Percentiles rank a stretch among this genome's conserved stretches.
These are phyloP conservation scores for Cephus rjabovi DNA, from an alignment of 2,888 invertebrate species.

Conservation along the genomic window DNA sequence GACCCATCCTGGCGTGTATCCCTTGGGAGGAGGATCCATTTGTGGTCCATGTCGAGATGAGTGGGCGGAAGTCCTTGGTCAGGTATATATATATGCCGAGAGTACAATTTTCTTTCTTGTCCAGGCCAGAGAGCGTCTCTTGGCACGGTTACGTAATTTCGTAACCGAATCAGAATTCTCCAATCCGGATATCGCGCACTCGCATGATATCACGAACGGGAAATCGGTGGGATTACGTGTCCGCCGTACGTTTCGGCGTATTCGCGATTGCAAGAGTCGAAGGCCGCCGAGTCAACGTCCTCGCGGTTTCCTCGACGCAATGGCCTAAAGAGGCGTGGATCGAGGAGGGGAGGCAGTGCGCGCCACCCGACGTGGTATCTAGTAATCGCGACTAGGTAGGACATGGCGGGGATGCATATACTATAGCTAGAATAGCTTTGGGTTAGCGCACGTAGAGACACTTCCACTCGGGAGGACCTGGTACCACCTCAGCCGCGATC, in stretches of 20 bases:
- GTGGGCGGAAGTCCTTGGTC: background rate
- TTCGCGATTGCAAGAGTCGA: conserved; percentile 38
- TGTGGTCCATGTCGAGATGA: background rate
- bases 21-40: background rate
- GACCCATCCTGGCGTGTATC: background rate
- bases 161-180: background rate
- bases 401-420: background rate
- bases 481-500: background rate
- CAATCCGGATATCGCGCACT: background rate
- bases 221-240: background rate
- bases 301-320: conserved; percentile 45
- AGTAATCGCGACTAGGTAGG: background rate
- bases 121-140: background rate
- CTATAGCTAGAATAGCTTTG: background rate
- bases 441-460: background rate
- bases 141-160: background rate
- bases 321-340: conserved; percentile 28
- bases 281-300: conserved; percentile 59
- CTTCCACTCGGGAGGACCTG: background rate
- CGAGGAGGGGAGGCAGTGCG: conserved; percentile 17
- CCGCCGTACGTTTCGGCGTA: conserved; percentile 15
- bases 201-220: background rate
- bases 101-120: background rate
- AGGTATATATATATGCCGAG: background rate
- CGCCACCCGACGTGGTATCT: background rate